phyloP scores from a whole-genome alignment of 2,113 vertebrate species.

The Cnemophilus loriae region DNA sequence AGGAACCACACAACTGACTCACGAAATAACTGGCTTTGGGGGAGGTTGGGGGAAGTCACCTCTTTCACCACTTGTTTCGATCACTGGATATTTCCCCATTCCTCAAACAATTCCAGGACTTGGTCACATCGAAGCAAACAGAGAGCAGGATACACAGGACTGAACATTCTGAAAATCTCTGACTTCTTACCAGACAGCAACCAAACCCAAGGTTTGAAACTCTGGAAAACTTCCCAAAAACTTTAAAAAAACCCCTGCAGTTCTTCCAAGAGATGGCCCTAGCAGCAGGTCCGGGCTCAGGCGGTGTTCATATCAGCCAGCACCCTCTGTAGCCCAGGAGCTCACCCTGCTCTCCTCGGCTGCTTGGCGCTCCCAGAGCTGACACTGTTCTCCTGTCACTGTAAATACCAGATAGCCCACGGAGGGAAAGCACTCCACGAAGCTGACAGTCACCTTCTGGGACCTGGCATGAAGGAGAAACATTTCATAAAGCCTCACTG shows the following conservation, averaged over 20 bases:
- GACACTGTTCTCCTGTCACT: background rate
- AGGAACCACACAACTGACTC: background rate
- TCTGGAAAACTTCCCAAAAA: background rate
- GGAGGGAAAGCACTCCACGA: rapidly evolving
- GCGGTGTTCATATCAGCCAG: background rate
- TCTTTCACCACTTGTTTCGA: background rate
- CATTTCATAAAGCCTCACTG: background rate
- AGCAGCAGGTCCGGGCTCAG: background rate
- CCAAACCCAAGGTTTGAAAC: background rate
- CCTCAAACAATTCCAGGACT: background rate
- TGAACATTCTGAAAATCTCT: background rate
- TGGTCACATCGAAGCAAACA: background rate
- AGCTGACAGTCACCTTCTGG: background rate
- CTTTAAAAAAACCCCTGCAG: background rate
- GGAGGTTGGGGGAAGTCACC: background rate
- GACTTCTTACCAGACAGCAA: background rate
- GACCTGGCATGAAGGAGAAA: background rate
- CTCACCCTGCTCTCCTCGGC: background rate
- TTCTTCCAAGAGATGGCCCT: background rate
- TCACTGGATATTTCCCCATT: background rate
- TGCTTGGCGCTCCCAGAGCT: background rate
- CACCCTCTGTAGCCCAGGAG: background rate
- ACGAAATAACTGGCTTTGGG: background rate
- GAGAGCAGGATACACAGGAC: background rate
- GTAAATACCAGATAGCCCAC: rapidly evolving